Evolutionary conservation across 2,888 invertebrate genomes (phyloP).

Genomic region (Tyria jacobaeae): DNA sequence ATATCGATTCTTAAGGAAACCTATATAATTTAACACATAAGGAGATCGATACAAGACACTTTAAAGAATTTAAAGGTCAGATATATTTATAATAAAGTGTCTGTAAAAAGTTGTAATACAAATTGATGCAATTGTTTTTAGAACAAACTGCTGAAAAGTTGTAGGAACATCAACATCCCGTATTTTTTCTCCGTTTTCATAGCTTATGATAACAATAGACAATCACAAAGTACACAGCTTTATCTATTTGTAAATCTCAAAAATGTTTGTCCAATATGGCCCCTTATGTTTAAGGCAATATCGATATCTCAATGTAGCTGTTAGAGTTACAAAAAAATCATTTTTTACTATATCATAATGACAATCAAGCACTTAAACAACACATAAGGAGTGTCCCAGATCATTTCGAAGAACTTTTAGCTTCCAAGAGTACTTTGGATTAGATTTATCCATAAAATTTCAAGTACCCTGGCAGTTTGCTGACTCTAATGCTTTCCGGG

Average conservation of each 20-base stretch:
- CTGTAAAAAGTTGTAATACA: too few species aligned
- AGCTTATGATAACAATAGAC: background rate
- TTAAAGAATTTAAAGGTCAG: too few species aligned
- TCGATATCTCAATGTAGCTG: too few species aligned
- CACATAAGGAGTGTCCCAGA: slow-evolving; percentile 33
- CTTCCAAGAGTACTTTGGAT: slow-evolving; percentile 45
- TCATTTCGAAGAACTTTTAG: slow-evolving; percentile 40
- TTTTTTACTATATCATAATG: slow-evolving; percentile 32
- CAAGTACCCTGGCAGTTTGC: slow-evolving; percentile 39
- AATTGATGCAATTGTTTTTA: too few species aligned
- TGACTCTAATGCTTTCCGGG: slow-evolving; percentile 42
- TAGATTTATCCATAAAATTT: slow-evolving; percentile 57
- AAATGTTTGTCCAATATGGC: background rate
- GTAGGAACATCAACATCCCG: too few species aligned
- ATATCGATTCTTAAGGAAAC: slow-evolving; percentile 48
- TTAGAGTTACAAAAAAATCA: slow-evolving; percentile 6
- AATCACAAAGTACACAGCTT: background rate
- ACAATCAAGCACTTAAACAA: slow-evolving; percentile 51
- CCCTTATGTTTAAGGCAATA: background rate
- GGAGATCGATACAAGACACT: background rate
- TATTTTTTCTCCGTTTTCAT: too few species aligned
- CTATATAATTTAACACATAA: slow-evolving; percentile 32
- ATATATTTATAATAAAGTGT: too few species aligned
- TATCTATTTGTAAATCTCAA: background rate
- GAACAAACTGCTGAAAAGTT: background rate